A percentile compares a stretch with the other conserved stretches of the same genome.
These are phyloP conservation scores for Megastigmus dorsalis DNA, from an alignment of 2,888 invertebrate species.

Conservation along the genomic window DNA sequence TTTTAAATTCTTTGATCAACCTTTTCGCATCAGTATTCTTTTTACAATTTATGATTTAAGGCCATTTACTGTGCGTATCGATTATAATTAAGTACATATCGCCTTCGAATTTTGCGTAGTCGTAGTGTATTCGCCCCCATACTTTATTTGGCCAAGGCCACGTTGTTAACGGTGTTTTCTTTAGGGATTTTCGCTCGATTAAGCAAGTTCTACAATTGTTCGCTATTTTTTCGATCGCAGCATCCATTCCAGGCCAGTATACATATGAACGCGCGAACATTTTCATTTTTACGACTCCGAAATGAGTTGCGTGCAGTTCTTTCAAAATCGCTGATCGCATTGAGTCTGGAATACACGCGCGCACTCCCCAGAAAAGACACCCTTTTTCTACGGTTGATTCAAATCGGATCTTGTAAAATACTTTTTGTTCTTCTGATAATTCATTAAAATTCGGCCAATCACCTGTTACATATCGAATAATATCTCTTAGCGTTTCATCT, in stretches of 20 bases:
- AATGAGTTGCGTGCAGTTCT: no score
- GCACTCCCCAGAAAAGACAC: slow-evolving; percentile 50
- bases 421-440: slow-evolving; percentile 51
- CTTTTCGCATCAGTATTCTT: no score
- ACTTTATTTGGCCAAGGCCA: no score
- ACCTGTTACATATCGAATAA: background rate
- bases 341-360: slow-evolving; percentile 43
- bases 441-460: slow-evolving; percentile 50
- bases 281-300: no score
- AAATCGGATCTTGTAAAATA: no score
- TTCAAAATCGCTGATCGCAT: slow-evolving; percentile 35
- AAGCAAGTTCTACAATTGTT: slow-evolving; percentile 51
- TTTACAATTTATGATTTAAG: no score
- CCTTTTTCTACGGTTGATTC: slow-evolving; percentile 48
- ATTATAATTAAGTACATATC: slow-evolving; percentile 57
- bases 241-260: slow-evolving; percentile 46
- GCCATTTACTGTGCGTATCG: slow-evolving; percentile 59
- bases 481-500: background rate
- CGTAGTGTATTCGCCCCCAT: slow-evolving; percentile 57
- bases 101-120: slow-evolving; percentile 55
- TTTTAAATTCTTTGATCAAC: no score
- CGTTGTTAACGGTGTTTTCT: no score
- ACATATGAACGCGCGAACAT: no score
- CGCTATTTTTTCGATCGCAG: slow-evolving; percentile 51
- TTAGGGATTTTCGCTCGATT: slow-evolving; percentile 45